Base-by-base conservation (phyloP, 2,113 vertebrate genomes). In the Gymnocephalus cernua region DNA sequence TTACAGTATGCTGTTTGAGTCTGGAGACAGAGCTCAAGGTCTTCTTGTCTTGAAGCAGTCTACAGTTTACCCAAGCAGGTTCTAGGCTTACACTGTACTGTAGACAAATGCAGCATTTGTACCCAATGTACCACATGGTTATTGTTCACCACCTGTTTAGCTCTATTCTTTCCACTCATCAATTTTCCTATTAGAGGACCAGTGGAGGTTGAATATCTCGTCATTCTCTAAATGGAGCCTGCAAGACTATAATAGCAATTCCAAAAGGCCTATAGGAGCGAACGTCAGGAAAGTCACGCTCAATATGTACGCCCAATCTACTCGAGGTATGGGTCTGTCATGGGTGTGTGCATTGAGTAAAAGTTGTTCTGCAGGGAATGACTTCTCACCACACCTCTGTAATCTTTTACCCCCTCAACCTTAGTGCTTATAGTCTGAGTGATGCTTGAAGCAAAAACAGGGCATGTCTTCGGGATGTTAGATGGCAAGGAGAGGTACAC, bases 221-320 rank as follows among this genome's bases (percentile, higher is more conserved):
- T 79, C 86, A 80, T 88, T 90, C 74, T 84, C 77, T 84, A 85
- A 93, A 93, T 84, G 78, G 85, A 82, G 82, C 76, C 85, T 87
- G 76, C 66, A 77, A 83, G 63, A 88, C 59, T 74, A 77, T 87
- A 75, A 88, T 85, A 88, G 82, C 79, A 74, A 87, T 89, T 90
- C 72, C 74, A 89, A 71, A 53, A 71, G 76, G 79, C 70, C 83
- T 84, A 78, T 79, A 77, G 88, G 58, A 79, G 68, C 12, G 4
- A 83, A 68, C 18, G 14, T 56, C 56, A 65, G 79, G 75, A 79
- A 86, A 82, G 71, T 29, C 7, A 4, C 50, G 25, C 71, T 86
- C 78, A 80, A 75, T 87, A 86, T 86, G 88, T 78, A 82, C 19
- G 53, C 38, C 74, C 80, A 88, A 80, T 86, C 80, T 77, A 61